Evolutionary conservation across 1,140 invertebrate genomes (phyloP), one percentile per base, ranked within the genome.

Genomic region (Acromyrmex echinatior): DNA sequence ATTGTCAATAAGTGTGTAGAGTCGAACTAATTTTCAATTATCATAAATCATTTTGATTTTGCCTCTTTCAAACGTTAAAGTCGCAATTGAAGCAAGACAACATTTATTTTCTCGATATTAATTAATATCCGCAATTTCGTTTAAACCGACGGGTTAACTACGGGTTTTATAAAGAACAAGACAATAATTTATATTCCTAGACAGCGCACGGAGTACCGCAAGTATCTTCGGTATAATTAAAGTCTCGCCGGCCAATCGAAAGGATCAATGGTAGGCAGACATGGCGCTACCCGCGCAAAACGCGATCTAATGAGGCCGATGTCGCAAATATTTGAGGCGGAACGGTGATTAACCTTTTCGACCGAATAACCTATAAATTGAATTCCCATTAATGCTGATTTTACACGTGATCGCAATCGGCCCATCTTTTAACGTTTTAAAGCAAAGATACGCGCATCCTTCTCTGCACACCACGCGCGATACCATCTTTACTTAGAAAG

Each of bases 401-500:
- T 21, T 90, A 91, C 45, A 51, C 21, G 16, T 49, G 35, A 18
- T 12, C 81, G n/a, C 56, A 63, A 28, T 87, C 53, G 53, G 25
- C 18, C 62, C 39, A 76, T 65, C 74, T 62, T 86, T 66, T 86
- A 89, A 56, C 74, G 65, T 68, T 53, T 62, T 45, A 25, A 25
- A 25, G 51, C 39, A 35, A 68, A 63, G 71, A 77, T 71, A 56
- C 62, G 63, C 51, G 65, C 39, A 6, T 79, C 53, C 62, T 86
- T 58, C 31, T 63, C 14, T 58, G 53, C 60, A 51, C 14, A 16
- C 28, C 63, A 51, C 28, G 51, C 0, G 35, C 82, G 91, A 92
- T 92, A 91, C 53, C 66, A 92, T 92, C 91, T 91, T 87, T 68
- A 76, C 49, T 12, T 58, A 65, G 78, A 82, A 86, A 87, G 63